Base-by-base conservation (phyloP, 2,888 invertebrate genomes). In the Philereme transversata region DNA sequence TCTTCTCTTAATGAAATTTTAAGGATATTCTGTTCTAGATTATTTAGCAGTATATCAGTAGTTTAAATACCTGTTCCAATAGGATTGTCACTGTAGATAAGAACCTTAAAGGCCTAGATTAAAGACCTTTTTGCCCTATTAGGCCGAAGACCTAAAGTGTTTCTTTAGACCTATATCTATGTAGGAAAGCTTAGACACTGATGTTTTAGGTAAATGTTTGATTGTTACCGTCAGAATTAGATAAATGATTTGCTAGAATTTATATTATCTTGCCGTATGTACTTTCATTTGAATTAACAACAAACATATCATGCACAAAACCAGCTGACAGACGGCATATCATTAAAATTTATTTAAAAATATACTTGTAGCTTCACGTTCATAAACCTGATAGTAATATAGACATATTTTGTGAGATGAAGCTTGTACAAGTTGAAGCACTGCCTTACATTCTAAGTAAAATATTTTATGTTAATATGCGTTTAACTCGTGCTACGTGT, bases 381-480 rank as follows among this genome's bases (percentile, higher is more conserved):
- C 62, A 67, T 63, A 64, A 62, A 65, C 57, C 59, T 72, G 62
- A 65, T 67, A 66, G 62, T 61, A 64, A 65, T 69, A 56, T 59
- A 62, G 33, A 57, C 61, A 47, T 68, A 68, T 68, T 76, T 78
- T 79, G 79, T 74, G 71, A 76, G 73, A 79, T 71, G 74, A 74
- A 77, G 87, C 87, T 87, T 88, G 75, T 84, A 83, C 78, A 79
- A 80, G 82, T 82, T 77, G 78, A 84, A 87, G 85, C 90, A 92
- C 91, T 92, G 91, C 91, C 91, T 90, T 91, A 90, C 80, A 83
- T 84, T 82, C 77, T 90, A 89, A 87, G 88, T 86, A 84, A 80
- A 75, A 63, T 73, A 76, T 77, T 82, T 81, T 80, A 75, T 77
- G 79, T 81, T 82, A 22, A 22, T 22, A 79, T 76, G 79, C 78